These are phyloP conservation scores for Troilus luridus DNA, from an alignment of 2,888 invertebrate genomes.

Conservation along the genomic window DNA sequence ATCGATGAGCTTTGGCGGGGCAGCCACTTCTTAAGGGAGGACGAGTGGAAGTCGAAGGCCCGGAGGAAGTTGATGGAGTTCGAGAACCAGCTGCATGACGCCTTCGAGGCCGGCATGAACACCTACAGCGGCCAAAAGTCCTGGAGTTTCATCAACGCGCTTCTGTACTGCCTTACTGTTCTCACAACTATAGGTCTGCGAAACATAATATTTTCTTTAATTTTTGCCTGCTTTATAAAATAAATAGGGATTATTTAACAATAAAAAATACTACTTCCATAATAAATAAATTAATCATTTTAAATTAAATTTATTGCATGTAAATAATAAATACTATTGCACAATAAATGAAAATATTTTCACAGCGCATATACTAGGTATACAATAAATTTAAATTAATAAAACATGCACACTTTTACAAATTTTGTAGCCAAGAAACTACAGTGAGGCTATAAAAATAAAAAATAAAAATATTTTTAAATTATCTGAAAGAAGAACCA, in stretches of 20 bases:
- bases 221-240: neutral
- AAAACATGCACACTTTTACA: too few species aligned
- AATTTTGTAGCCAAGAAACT: too few species aligned
- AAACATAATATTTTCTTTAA: neutral
- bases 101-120: slow-evolving; percentile 87
- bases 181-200: slow-evolving; percentile 90
- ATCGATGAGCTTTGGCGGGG: slow-evolving; percentile 86
- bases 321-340: too few species aligned
- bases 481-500: neutral
- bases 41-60: slow-evolving; percentile 91
- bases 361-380: too few species aligned
- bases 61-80: slow-evolving; percentile 85
- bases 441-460: neutral
- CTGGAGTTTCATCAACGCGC: slow-evolving; percentile 90
- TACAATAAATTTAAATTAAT: neutral
- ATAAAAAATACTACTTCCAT: too few species aligned
- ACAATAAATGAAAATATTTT: too few species aligned
- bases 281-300: neutral
- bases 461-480: neutral
- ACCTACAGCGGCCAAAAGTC: slow-evolving; percentile 87
- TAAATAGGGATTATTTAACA: neutral
- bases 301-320: too few species aligned
- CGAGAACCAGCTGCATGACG: slow-evolving; percentile 87
- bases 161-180: slow-evolving; percentile 87
- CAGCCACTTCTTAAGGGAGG: slow-evolving; percentile 86